Evolutionary conservation across 1,140 invertebrate species (phyloP), one percentile per base, ranked within the genome.

Genomic region (Heterodera carotae): DNA sequence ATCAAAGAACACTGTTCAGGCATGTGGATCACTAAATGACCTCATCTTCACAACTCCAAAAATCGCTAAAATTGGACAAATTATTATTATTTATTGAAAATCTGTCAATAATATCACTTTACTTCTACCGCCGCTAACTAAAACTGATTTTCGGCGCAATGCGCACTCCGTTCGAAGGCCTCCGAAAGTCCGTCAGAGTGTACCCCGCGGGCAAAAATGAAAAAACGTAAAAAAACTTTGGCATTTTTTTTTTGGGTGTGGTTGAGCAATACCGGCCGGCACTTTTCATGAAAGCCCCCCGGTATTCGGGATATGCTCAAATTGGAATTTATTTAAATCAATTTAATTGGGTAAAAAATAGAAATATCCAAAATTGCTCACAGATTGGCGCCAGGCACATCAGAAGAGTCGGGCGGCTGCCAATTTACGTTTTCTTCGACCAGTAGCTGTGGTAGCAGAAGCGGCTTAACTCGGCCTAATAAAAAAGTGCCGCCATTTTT

Each of bases 381-480:
- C 48, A 56, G 48, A 56, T 56, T 22, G 48, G 15, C 48, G n/a
- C n/a, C n/a, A 56, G 18, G 48, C 48, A 56, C 48, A n/a, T 12
- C 62, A 66, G 62, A 66, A n/a, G 62, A 66, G 15, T 34, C 22
- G 33, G 62, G 29, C 62, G 62, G 29, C 62, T 66, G 62, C 22
- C 33, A 66, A 15, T 66, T 66, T 22, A 66, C 62, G 8, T 6
- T 66, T 29, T 66, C 62, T 29, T 66, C 62, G 6, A 22, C 27
- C 8, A 53, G 36, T 29, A 72, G 70, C 70, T 18, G 70, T 27
- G 27, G 10, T 22, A 43, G 68, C 33, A 34, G 8, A 69, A 70
- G 53, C 27, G 53, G 69, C 12, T 3, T 27, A 70, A 70, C n/a
- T n/a, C n/a, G n/a, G n/a, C n/a, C n/a, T n/a, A 15, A 12, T 29